These are phyloP conservation scores for Rhingia campestris DNA, from an alignment of 2,888 invertebrate genomes.

Conservation along the genomic window DNA sequence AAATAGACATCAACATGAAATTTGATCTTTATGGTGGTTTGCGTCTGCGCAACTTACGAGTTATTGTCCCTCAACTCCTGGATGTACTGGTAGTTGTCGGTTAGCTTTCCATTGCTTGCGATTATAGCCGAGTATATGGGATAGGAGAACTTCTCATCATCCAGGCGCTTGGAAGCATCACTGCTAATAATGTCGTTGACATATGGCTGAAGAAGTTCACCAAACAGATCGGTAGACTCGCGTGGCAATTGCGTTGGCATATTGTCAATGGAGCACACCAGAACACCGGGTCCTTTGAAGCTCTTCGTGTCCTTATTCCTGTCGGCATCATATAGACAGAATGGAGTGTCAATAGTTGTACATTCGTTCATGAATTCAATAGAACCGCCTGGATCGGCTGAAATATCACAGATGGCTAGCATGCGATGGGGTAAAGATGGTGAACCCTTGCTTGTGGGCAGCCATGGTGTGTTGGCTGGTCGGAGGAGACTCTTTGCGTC, in stretches of 20 bases:
- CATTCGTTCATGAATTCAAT: conserved; percentile 99
- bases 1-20: conserved; percentile 66
- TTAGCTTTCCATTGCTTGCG: conserved; percentile 95
- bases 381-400: conserved; percentile 98
- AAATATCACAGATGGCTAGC: conserved; percentile 98
- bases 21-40: neutral
- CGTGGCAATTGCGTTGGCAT: conserved; percentile 99
- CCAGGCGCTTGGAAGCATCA: conserved; percentile 90
- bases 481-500: conserved; percentile 97
- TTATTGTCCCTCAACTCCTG: conserved; percentile 90
- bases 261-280: conserved; percentile 99
- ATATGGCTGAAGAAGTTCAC: conserved; percentile 94
- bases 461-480: conserved; percentile 95
- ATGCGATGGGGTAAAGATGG: conserved; percentile 95
- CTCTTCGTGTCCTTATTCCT: conserved; percentile 98
- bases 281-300: conserved; percentile 97
- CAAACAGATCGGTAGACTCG: conserved; percentile 99
- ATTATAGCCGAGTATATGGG: conserved; percentile 90
- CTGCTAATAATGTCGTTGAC: conserved; percentile 93
- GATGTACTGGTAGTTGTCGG: conserved; percentile 97
- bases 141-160: conserved; percentile 87
- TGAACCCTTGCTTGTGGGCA: conserved; percentile 93
- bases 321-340: conserved; percentile 99
- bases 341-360: conserved; percentile 99
- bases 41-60: conserved; percentile 82